Base-by-base conservation (phyloP, 2,797 vertebrate genomes). In the Labroides dimidiatus region DNA sequence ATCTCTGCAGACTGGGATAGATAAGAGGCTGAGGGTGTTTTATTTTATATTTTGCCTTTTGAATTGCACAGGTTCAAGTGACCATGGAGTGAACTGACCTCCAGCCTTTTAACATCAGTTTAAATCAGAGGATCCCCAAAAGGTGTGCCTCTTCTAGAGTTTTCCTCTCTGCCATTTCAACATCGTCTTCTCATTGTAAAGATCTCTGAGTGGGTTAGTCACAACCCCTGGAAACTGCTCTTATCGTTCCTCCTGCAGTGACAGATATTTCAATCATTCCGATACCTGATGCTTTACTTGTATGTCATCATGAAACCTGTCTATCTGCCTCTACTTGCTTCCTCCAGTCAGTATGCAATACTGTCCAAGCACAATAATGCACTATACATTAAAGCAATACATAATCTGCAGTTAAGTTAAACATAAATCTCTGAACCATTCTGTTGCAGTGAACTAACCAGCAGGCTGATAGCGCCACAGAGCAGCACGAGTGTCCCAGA, bases 41-140 rank as follows among this genome's bases (percentile, higher is more conserved):
- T 48, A 10, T 13, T 51, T 51, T 30, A n/a, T 33, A n/a, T 10
- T 52, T 84, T 91, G 89, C 84, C 73, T 87, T 87, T 93, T 90
- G 86, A 90, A 87, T 93, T 94, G 93, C 92, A 95, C 93, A 94
- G 85, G 87, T 88, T 87, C 84, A 87, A 82, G 84, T 91, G 86
- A 84, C 87, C 83, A 80, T 89, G 79, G 87, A 83, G 92, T 95
- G 91, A 92, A 87, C 39, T 72, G 78, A 84, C 53, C 64, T 64
- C 53, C 48, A 48, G 68, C 14, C 48, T 76, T 77, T 79, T 39
- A 78, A 69, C 69, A 57, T 54, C 70, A 70, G 47, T 51, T 69
- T 43, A 17, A n/a, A 42, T 23, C 19, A 51, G 72, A 76, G 57
- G 48, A 64, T 58, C 69, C 36, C 71, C 36, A 23, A 57, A 69